These are phyloP conservation scores for Antheraea yamamai DNA, from an alignment of 2,888 invertebrate species.

Conservation along the genomic window DNA sequence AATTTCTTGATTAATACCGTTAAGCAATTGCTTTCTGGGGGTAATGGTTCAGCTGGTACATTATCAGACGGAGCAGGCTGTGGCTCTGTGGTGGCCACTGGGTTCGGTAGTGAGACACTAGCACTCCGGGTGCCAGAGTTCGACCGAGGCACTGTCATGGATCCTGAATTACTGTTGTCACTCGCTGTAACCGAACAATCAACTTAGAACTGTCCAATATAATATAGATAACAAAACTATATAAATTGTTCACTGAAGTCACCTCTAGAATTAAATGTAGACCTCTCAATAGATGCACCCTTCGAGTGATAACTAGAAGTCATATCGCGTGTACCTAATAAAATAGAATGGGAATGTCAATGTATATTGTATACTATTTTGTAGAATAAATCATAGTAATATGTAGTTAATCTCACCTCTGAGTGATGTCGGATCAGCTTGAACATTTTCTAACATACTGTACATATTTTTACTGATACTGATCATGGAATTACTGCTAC, in stretches of 20 bases:
- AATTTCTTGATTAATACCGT: slow-evolving; percentile 59
- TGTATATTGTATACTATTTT: not conserved
- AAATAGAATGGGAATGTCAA: not conserved
- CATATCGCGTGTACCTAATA: slow-evolving; percentile 65
- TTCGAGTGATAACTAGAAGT: slow-evolving; percentile 67
- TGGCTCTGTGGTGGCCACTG: slow-evolving; percentile 36
- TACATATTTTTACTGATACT: slow-evolving; percentile 66
- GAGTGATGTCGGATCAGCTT: slow-evolving; percentile 61
- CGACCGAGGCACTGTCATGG: slow-evolving; percentile 56
- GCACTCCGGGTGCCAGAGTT: slow-evolving; percentile 56
- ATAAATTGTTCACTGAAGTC: slow-evolving; percentile 63
- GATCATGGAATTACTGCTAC: slow-evolving; percentile 58
- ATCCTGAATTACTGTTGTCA: slow-evolving; percentile 60
- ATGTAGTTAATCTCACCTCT: slow-evolving; percentile 51
- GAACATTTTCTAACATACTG: slow-evolving; percentile 64
- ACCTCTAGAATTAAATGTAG: slow-evolving; percentile 70
- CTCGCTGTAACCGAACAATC: slow-evolving; percentile 30
- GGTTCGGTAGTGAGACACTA: slow-evolving; percentile 41
- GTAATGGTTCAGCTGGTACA: slow-evolving; percentile 57
- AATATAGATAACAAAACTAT: slow-evolving; percentile 12
- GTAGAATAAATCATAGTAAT: slow-evolving; percentile 15
- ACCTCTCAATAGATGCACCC: slow-evolving; percentile 75
- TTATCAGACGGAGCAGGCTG: slow-evolving; percentile 34
- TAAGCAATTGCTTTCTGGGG: slow-evolving; percentile 58
- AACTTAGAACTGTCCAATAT: not conserved